Base-by-base conservation (phyloP, 2,888 invertebrate species). In the Caradrina kadenii region DNA sequence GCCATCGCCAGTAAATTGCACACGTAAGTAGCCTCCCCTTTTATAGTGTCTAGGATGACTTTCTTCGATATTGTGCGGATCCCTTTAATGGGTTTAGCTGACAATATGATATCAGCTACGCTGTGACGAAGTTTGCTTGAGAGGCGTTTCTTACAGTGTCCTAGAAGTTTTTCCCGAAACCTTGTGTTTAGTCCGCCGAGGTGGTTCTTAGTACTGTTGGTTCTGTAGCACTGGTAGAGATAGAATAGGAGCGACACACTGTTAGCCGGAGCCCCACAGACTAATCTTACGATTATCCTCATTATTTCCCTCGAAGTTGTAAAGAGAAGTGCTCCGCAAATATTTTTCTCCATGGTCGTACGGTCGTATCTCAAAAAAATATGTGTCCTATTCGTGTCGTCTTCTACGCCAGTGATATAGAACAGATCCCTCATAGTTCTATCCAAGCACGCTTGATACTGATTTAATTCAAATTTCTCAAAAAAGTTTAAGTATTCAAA, bases 1-100 rank as follows among this genome's bases (percentile, higher is more conserved):
- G 96, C 96, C 93, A 96, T 92, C 1, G 95, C 96, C 21, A 96
- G 82, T 42, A 93, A 85, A 76, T 87, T 93, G 63, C 96, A 96
- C 17, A 93, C 88, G 63, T 94, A 96, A 74, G 90, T 92, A 0
- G 88, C 92, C 6, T 93, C 93, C 1, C 93, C 94, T 78, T 91
- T 91, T 45, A 89, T 90, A 0, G 94, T 93, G 83, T 94, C 93
- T 35, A 96, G 79, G 49, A 95, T 90, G 0, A 96, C 93, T 58
- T 91, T 87, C 63, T 93, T 85, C 5, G 93, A 84, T 75, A 90
- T 88, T 0, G 89, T 89, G n/a, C 92, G 88, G 55, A 96, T 96
- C 75, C 91, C 88, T 73, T 87, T 90, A 19, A 96, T 94, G 1
- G 89, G 76, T 76, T 89, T 93, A 0, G 90, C 86, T 17, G 83